Conservation (phyloP, 2,113 vertebrate genomes). For the Pachypanchax playfairii region DNA sequence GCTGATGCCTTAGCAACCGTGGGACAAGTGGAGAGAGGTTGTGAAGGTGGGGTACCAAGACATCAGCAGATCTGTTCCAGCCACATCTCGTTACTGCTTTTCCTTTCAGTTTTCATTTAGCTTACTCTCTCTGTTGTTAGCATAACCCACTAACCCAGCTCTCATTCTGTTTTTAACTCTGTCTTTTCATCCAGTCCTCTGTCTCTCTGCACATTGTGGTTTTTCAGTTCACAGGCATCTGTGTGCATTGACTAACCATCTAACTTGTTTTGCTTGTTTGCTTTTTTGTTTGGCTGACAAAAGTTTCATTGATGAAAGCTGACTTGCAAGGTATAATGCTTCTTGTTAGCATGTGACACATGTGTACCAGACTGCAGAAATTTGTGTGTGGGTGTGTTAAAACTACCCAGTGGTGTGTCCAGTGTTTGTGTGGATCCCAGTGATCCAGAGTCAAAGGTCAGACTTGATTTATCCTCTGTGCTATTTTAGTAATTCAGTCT, state of each 20-base stretch:
- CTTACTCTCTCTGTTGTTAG: conserved; percentile 47
- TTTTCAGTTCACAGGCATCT: conserved; percentile 85
- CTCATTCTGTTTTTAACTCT: conserved; percentile 29
- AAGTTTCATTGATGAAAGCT: conserved; percentile 99
- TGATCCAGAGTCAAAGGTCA: conserved; percentile 75
- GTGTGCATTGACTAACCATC: conserved; percentile 95
- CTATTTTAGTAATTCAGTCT: conserved; percentile 58
- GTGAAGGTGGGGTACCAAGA: conserved; percentile 88
- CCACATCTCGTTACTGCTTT: conserved; percentile 15
- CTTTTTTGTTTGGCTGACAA: conserved; percentile 96
- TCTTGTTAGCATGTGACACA: conserved; percentile 86
- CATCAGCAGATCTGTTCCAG: neutral
- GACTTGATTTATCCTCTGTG: conserved; percentile 65
- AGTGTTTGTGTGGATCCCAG: conserved; percentile 75
- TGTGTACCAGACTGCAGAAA: conserved; percentile 23
- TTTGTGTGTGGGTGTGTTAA: conserved; percentile 10
- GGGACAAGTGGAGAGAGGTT: conserved; percentile 97
- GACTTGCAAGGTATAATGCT: conserved; percentile 99
- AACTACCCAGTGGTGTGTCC: conserved; percentile 65
- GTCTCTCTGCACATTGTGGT: conserved; percentile 42
- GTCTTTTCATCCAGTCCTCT: conserved; percentile 34
- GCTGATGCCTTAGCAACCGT: conserved; percentile 93
- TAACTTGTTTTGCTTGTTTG: conserved; percentile 96
- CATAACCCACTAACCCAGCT: conserved; percentile 66
- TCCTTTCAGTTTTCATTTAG: conserved; percentile 47